These are phyloP conservation scores for Caenorhabditis drosophilae DNA, from an alignment of 2,888 invertebrate species.

Conservation along the genomic window DNA sequence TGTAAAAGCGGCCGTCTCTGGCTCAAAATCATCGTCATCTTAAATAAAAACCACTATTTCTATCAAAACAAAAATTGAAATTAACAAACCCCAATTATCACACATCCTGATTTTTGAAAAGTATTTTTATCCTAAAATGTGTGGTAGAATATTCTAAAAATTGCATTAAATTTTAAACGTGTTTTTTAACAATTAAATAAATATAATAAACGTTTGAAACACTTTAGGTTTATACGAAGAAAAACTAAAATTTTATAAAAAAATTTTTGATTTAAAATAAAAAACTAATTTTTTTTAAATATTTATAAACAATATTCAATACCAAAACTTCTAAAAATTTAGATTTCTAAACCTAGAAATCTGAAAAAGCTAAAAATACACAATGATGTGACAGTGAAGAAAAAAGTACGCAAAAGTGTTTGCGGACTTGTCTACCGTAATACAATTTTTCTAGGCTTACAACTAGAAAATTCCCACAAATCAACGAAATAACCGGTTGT, in stretches of 20 bases:
- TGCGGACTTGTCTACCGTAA: conserved; percentile 1
- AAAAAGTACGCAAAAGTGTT: conserved; percentile 1
- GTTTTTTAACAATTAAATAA: neutral
- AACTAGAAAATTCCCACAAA: too few relatives aligned
- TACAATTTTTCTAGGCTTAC: too few relatives aligned
- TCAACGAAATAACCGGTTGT: too few relatives aligned
- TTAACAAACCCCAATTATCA: neutral
- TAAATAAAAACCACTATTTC: conserved; percentile 12
- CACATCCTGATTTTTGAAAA: neutral
- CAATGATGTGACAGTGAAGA: too few relatives aligned
- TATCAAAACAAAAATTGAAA: too few relatives aligned
- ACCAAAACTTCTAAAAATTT: too few relatives aligned
- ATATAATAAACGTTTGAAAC: neutral
- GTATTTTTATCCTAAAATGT: neutral
- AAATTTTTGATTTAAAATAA: conserved; percentile 1
- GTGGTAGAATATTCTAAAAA: too few relatives aligned
- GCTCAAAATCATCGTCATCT: conserved; percentile 58
- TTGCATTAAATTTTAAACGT: neutral
- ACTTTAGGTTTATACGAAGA: neutral
- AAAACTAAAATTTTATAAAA: neutral
- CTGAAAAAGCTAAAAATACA: too few relatives aligned
- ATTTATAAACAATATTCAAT: neutral
- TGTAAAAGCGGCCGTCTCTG: conserved; percentile 41
- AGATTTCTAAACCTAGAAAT: too few relatives aligned
- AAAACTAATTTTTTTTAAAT: neutral